Conservation (phyloP, 2,888 invertebrate species). For the Andrena bicolor region DNA sequence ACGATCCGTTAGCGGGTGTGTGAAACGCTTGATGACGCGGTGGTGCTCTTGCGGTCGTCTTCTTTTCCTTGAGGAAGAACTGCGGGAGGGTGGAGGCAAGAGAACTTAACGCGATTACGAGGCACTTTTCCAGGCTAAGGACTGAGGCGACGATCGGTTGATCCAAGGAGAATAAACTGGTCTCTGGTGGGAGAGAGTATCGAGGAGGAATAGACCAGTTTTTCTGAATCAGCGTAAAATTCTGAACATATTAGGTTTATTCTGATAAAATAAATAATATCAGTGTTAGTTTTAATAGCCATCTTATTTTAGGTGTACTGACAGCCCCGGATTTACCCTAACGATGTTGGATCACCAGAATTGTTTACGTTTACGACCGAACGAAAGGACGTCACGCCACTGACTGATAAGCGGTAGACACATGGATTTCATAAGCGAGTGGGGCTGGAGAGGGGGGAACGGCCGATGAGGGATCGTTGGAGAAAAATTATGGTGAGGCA, state of each 20-base stretch:
- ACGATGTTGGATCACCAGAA: background rate
- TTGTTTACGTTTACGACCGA: constrained; percentile 8
- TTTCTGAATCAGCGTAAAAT: too few relatives aligned
- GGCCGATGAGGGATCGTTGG: constrained; percentile 10
- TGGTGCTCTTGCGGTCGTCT: background rate
- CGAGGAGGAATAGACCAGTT: constrained; percentile 3
- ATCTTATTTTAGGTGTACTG: too few relatives aligned
- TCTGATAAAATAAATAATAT: too few relatives aligned
- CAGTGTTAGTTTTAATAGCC: too few relatives aligned
- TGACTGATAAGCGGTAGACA: constrained; percentile 40
- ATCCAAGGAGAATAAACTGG: constrained; percentile 37
- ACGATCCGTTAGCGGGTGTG: constrained; percentile 12
- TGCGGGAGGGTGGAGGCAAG: background rate
- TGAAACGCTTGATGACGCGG: background rate
- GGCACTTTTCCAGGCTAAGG: constrained; percentile 49
- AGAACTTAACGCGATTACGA: constrained; percentile 65
- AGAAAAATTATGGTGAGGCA: constrained; percentile 65
- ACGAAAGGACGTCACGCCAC: constrained; percentile 12
- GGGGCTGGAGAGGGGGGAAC: background rate
- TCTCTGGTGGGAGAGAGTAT: constrained; percentile 31
- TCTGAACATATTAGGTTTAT: too few relatives aligned
- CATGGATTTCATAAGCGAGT: constrained; percentile 6
- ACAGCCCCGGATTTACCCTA: too few relatives aligned
- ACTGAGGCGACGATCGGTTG: constrained; percentile 57
- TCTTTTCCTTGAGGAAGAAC: background rate